These are phyloP conservation scores for Netelia inedita DNA, from an alignment of 2,888 invertebrate species.

Conservation along the genomic window DNA sequence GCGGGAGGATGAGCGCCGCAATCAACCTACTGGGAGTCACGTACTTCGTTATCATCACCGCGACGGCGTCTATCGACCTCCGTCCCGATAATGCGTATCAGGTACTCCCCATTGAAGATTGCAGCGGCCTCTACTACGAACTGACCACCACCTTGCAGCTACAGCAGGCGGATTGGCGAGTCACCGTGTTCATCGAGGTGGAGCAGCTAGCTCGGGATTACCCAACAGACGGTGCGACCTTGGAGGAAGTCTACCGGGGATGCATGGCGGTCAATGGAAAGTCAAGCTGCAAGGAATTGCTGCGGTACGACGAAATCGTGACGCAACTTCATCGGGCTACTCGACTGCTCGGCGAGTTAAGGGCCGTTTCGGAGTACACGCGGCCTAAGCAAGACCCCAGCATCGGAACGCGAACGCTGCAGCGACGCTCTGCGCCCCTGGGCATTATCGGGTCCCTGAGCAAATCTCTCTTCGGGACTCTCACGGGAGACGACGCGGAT, in stretches of 20 bases:
- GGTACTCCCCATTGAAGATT: no score
- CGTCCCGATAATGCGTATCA: no score
- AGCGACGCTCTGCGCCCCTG: conserved; percentile 3
- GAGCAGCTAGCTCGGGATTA: neutral
- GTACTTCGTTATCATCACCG: no score
- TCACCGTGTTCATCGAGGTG: conserved; percentile 20
- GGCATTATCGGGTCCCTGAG: conserved; percentile 11
- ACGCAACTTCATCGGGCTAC: neutral
- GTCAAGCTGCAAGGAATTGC: neutral
- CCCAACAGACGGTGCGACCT: neutral
- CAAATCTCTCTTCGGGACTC: conserved; percentile 13
- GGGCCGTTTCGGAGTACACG: neutral
- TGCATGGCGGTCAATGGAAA: conserved; percentile 9
- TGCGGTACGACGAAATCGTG: neutral
- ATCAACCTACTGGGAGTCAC: no score
- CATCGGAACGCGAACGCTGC: neutral
- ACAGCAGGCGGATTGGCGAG: conserved; percentile 33
- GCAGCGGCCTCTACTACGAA: conserved; percentile 11
- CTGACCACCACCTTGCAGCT: neutral
- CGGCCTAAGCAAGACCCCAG: neutral
- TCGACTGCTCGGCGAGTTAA: neutral
- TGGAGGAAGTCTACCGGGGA: neutral
- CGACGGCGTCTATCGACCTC: no score
- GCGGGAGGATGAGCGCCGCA: no score
- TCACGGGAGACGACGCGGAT: neutral